phyloP scores from a whole-genome alignment of 2,113 vertebrate species.

The Pseudolaguvia tuberculata region DNA sequence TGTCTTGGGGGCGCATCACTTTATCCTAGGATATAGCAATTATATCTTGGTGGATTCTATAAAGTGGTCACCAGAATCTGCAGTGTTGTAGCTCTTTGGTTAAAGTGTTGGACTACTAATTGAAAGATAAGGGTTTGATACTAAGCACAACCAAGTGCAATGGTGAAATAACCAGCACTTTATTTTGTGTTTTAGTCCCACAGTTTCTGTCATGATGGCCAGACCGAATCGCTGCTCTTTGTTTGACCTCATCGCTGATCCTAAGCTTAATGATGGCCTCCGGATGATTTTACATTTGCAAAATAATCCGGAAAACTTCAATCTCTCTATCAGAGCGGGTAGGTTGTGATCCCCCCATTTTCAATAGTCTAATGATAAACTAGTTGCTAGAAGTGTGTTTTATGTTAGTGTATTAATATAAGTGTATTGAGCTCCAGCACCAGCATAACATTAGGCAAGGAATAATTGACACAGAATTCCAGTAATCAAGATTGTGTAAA shows the following conservation, averaged over 20 bases:
- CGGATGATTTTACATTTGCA: conserved; percentile 14
- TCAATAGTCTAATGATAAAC: neutral
- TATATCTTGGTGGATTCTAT: too few relatives aligned
- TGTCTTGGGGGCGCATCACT: too few relatives aligned
- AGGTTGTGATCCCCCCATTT: neutral
- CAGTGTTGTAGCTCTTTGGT: too few relatives aligned
- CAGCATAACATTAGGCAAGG: too few relatives aligned
- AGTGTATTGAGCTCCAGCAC: too few relatives aligned
- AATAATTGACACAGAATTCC: neutral
- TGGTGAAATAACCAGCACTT: too few relatives aligned
- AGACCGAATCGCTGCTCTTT: conserved; percentile 12
- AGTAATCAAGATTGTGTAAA: neutral
- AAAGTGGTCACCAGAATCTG: too few relatives aligned
- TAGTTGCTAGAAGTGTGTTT: neutral
- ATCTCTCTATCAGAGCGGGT: conserved; percentile 8
- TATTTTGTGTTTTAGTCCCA: neutral
- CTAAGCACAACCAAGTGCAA: too few relatives aligned
- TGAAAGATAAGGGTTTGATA: too few relatives aligned
- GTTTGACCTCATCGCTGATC: conserved; percentile 22
- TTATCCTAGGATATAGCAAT: too few relatives aligned
- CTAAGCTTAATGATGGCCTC: conserved; percentile 29
- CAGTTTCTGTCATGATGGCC: conserved; percentile 14
- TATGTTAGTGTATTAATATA: neutral
- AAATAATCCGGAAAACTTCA: neutral
- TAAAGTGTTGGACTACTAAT: too few relatives aligned